Base-by-base conservation (phyloP, 2,888 invertebrate species). In the Pseudococcus jackbeardsleyi region DNA sequence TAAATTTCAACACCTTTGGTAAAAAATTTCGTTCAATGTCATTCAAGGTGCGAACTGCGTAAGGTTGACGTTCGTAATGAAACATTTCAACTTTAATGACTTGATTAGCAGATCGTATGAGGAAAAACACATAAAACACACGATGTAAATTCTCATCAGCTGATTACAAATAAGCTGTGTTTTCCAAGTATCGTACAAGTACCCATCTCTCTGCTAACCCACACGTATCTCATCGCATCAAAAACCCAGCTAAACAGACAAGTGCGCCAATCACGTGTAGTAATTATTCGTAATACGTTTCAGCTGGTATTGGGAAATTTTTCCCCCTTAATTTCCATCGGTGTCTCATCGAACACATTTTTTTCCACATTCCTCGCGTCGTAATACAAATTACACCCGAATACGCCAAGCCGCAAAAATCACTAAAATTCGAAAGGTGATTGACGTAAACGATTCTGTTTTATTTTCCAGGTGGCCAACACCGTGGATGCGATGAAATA, bases 401-500 rank as follows among this genome's bases (percentile, higher is more conserved):
- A 59, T 59, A 59, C 7, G 9, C 5, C 9, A 42, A 42, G 26
- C 26, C 68, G 68, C 68, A 68, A 68, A 68, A 68, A 68, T 68
- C 12, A 11, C 9, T 0, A 5, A 64, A 19, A 64, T 22, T 15
- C n/a, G n/a, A 54, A 54, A 54, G 17, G 54, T 54, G n/a, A n/a
- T 5, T 54, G n/a, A 54, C 54, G 54, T n/a, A 0, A 54, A n/a
- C 22, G 1, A 22, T 22, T 64, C 1, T 22, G n/a, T 3, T 59
- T 26, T 12, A 86, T 84, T 91, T 93, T 93, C 0, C 93, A 95
- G 95, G 94, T 95, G 89, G 94, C 94, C 9, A 94, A 94, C 85
- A 93, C 95, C 89, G 95, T 95, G 95, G 95, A 95, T 91, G 94
- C 94, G 19, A 95, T 95, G 95, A 95, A 95, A 91, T 95, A 95